These are phyloP conservation scores for Mohoua ochrocephala DNA, from an alignment of 2,113 vertebrate species.

Conservation along the genomic window DNA sequence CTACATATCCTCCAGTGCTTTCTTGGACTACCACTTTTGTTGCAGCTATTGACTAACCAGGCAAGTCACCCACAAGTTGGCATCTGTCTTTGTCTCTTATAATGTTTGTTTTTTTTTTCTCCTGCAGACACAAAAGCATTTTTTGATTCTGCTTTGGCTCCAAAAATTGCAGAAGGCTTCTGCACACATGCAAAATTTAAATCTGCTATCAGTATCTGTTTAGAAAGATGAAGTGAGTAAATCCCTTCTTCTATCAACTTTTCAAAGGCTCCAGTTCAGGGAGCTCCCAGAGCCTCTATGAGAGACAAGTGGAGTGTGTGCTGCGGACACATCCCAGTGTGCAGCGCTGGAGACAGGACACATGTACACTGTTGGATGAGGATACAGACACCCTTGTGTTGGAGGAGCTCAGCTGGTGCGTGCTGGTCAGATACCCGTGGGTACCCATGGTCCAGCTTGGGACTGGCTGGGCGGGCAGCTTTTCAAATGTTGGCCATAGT, in stretches of 20 bases:
- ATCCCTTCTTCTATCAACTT: not conserved
- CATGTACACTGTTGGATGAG: not conserved
- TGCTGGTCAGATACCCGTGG: not conserved
- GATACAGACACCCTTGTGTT: not conserved
- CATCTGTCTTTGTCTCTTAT: not conserved
- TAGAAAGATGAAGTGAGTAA: not conserved
- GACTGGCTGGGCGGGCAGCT: not conserved
- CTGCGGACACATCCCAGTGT: not conserved
- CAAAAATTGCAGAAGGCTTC: not conserved
- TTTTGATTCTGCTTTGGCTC: not conserved
- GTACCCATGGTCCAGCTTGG: not conserved
- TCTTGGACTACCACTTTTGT: not conserved
- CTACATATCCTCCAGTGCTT: not conserved
- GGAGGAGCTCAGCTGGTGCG: not conserved
- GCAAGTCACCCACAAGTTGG: not conserved
- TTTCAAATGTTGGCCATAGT: not conserved
- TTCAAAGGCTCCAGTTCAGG: not conserved
- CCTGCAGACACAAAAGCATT: not conserved
- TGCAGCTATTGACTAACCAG: not conserved
- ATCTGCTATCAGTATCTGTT: not conserved
- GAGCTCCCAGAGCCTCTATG: not conserved
- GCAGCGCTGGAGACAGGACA: not conserved
- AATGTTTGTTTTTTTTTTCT: not conserved
- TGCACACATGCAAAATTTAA: not conserved
- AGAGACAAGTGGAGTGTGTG: fast-evolving